These are phyloP conservation scores for Arenaria interpres DNA, from an alignment of 2,113 vertebrate species.

Conservation along the genomic window DNA sequence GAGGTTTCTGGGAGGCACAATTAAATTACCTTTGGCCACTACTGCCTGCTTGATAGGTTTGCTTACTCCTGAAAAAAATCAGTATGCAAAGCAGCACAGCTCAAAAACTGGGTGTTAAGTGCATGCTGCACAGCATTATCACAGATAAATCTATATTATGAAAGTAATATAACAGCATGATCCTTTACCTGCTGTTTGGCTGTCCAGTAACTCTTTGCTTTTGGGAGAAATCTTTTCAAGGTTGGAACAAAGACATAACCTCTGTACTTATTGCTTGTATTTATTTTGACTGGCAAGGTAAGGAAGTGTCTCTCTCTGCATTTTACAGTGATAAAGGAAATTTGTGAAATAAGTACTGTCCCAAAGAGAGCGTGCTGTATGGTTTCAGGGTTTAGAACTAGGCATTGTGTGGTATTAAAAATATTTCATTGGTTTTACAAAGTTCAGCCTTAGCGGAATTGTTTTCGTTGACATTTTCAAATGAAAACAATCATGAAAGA, in stretches of 20 bases:
- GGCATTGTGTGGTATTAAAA: background rate
- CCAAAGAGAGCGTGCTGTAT: background rate
- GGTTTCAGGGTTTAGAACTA: conserved; percentile 5
- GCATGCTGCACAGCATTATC: background rate
- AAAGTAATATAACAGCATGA: background rate
- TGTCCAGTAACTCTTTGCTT: background rate
- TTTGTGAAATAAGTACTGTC: background rate
- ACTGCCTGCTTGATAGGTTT: background rate
- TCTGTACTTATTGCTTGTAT: background rate
- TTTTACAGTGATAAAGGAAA: background rate
- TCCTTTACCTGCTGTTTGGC: background rate
- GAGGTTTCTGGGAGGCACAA: background rate
- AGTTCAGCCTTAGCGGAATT: background rate
- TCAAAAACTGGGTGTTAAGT: background rate
- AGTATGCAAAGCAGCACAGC: background rate
- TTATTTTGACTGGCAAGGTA: conserved; percentile 13
- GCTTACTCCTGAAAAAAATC: background rate
- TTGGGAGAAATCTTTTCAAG: background rate
- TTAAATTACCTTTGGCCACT: background rate
- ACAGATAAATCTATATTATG: background rate
- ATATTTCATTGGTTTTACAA: background rate
- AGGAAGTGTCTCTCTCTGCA: background rate
- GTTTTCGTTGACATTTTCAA: conserved; percentile 27
- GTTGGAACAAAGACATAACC: background rate
- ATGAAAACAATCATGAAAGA: conserved; percentile 20